A percentile compares a stretch with the other conserved stretches of the same genome.
These are phyloP conservation scores for Himalopsyche kuldschensis DNA, from an alignment of 2,888 invertebrate species.

Conservation along the genomic window DNA sequence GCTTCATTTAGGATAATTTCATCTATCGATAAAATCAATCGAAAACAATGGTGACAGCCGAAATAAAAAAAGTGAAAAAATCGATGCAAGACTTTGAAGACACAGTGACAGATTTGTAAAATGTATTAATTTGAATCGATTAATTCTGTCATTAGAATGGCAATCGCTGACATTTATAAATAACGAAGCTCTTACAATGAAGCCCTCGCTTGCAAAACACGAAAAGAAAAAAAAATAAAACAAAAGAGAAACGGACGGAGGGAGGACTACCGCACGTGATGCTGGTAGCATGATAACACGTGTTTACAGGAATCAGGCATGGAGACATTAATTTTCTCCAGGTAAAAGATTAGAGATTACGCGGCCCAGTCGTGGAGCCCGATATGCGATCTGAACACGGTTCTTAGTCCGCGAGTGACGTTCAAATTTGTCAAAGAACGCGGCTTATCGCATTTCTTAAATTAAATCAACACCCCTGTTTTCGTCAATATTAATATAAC, in stretches of 20 bases:
- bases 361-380: not conserved
- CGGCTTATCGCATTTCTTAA: slow-evolving; percentile 22
- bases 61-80: no score
- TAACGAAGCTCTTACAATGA: not conserved
- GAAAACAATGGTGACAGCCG: no score
- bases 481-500: slow-evolving; percentile 12
- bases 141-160: not conserved
- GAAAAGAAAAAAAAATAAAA: not conserved
- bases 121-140: not conserved
- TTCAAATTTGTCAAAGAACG: slow-evolving; percentile 24
- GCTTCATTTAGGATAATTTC: no score
- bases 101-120: not conserved
- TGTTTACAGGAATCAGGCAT: slow-evolving; percentile 35
- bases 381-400: slow-evolving; percentile 17
- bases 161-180: not conserved
- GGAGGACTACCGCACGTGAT: slow-evolving; percentile 19
- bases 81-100: no score
- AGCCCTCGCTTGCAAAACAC: not conserved
- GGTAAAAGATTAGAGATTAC: slow-evolving; percentile 12
- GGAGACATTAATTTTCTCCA: slow-evolving; percentile 36
- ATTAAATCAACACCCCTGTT: slow-evolving; percentile 26
- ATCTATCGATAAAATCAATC: no score
- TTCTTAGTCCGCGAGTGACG: slow-evolving; percentile 20
- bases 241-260: not conserved
- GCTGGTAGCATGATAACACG: slow-evolving; percentile 30